phyloP scores from a whole-genome alignment of 2,888 invertebrate species.

The Caradrina clavipalpis region DNA sequence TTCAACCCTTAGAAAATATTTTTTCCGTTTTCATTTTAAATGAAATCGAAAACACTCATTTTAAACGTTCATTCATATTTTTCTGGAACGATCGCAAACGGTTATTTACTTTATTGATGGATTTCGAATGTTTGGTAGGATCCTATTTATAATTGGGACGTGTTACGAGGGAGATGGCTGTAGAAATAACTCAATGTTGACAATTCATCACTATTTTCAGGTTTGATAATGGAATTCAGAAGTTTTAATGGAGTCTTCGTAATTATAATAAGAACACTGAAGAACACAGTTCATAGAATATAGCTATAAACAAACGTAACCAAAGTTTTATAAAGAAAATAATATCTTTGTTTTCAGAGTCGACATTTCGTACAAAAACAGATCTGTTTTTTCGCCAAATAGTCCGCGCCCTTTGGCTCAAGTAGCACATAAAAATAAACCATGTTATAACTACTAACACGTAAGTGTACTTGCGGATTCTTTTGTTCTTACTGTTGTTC shows the following conservation, averaged over 20 bases:
- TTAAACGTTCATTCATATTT: slow-evolving; percentile 59
- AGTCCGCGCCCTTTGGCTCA: slow-evolving; percentile 16
- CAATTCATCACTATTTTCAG: slow-evolving; percentile 28
- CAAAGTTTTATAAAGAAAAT: background rate
- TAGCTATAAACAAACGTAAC: slow-evolving; percentile 6
- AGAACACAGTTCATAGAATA: slow-evolving; percentile 1
- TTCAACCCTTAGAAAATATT: slow-evolving; percentile 69
- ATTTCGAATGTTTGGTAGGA: slow-evolving; percentile 41
- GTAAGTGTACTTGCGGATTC: slow-evolving; percentile 38
- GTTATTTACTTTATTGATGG: slow-evolving; percentile 66
- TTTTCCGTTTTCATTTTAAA: slow-evolving; percentile 64
- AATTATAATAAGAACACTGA: slow-evolving; percentile 10
- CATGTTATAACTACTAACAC: slow-evolving; percentile 34
- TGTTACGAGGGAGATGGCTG: slow-evolving; percentile 35
- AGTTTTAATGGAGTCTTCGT: slow-evolving; percentile 4
- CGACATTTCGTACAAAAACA: slow-evolving; percentile 13
- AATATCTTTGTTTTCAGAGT: slow-evolving; percentile 9
- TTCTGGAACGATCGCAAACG: slow-evolving; percentile 45
- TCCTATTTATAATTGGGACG: slow-evolving; percentile 49
- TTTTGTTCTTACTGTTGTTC: slow-evolving; percentile 39
- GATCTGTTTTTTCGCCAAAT: slow-evolving; percentile 12
- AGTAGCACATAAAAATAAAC: slow-evolving; percentile 40
- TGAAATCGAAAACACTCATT: slow-evolving; percentile 64
- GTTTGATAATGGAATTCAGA: slow-evolving; percentile 5
- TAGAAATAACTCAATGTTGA: slow-evolving; percentile 28